phyloP scores from a whole-genome alignment of 2,888 invertebrate genomes.

The Troides oblongomaculatus region DNA sequence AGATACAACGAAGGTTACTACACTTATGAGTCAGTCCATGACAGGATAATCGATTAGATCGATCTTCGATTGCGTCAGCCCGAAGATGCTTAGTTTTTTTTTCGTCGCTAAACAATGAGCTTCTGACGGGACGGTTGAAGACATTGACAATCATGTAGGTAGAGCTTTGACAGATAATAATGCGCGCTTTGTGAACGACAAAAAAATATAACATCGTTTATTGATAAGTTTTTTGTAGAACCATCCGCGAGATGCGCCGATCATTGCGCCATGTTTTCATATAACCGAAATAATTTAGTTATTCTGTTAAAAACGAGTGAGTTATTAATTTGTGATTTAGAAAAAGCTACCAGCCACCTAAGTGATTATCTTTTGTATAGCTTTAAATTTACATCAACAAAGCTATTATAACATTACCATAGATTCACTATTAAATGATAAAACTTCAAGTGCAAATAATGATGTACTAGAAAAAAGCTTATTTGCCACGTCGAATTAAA shows the following conservation, averaged over 20 bases:
- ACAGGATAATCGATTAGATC: slow-evolving; percentile 58
- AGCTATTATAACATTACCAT: background rate
- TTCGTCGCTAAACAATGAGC: slow-evolving; percentile 35
- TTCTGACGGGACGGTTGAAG: slow-evolving; percentile 33
- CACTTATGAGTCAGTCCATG: slow-evolving; percentile 53
- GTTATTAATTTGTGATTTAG: too few relatives aligned
- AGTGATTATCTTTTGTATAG: too few relatives aligned
- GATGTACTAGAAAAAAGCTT: background rate
- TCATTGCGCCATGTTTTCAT: slow-evolving; percentile 1
- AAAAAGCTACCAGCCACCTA: too few relatives aligned
- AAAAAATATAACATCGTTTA: slow-evolving; percentile 17
- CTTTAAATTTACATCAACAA: too few relatives aligned
- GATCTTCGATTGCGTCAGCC: slow-evolving; percentile 61
- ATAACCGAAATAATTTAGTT: background rate
- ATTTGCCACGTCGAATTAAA: background rate
- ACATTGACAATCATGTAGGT: slow-evolving; percentile 35
- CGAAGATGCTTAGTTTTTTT: slow-evolving; percentile 35
- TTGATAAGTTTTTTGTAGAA: slow-evolving; percentile 20
- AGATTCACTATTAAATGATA: background rate
- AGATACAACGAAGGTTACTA: slow-evolving; percentile 29
- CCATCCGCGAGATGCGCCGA: slow-evolving; percentile 6
- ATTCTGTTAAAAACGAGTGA: too few relatives aligned
- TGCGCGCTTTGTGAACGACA: slow-evolving; percentile 1
- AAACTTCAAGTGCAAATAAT: background rate
- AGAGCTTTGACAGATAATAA: slow-evolving; percentile 33